Percentiles rank a stretch among this genome's conserved stretches.
These are phyloP conservation scores for Felis catus DNA, from an alignment of 2,113 vertebrate species.

Conservation along the genomic window DNA sequence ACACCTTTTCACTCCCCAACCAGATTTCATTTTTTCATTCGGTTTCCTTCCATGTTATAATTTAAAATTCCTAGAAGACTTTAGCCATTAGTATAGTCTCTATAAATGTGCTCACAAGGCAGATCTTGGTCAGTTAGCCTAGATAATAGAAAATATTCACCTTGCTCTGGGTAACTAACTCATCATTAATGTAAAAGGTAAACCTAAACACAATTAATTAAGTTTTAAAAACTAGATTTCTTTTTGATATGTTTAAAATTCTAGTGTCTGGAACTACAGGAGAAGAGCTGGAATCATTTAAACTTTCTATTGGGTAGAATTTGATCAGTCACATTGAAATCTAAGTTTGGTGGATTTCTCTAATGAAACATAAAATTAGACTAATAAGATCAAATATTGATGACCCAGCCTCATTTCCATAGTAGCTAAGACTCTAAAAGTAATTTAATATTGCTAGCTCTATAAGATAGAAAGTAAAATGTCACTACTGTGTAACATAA, in stretches of 20 bases:
- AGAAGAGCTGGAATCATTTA: neutral
- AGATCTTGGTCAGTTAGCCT: neutral
- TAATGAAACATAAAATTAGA: neutral
- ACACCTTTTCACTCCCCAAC: neutral
- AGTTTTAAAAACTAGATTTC: neutral
- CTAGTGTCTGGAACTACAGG: neutral
- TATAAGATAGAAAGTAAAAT: slow-evolving; percentile 23
- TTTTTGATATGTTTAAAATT: neutral
- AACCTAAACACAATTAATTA: neutral
- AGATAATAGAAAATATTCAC: slow-evolving; percentile 15
- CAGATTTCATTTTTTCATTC: slow-evolving; percentile 16
- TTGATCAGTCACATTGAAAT: neutral
- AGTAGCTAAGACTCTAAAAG: neutral
- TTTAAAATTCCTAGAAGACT: neutral
- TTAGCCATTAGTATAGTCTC: neutral
- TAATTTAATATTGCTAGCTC: neutral
- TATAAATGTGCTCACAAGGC: neutral
- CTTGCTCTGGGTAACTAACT: neutral
- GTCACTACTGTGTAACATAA: neutral
- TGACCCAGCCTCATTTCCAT: neutral
- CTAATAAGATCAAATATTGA: neutral
- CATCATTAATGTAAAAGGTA: neutral
- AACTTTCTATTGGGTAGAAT: neutral
- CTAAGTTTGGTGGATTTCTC: slow-evolving; percentile 1
- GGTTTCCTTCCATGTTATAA: neutral